These are phyloP conservation scores for Drosophila borborema DNA, from an alignment of 2,888 invertebrate genomes.

Conservation along the genomic window DNA sequence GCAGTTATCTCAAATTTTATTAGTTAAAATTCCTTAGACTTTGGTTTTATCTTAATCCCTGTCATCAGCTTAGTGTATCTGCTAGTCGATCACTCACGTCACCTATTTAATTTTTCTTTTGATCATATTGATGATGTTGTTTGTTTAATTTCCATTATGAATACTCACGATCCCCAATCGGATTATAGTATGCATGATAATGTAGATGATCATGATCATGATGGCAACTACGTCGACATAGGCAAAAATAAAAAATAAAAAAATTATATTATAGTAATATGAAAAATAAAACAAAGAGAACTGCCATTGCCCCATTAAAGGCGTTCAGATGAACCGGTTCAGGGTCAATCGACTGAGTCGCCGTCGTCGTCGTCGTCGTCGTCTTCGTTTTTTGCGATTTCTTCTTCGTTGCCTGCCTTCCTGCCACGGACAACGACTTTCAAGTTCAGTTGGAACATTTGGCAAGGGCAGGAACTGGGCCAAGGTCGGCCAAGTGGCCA, in stretches of 20 bases:
- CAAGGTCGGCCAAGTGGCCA: slow-evolving; percentile 60
- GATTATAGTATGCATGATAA: slow-evolving; percentile 28
- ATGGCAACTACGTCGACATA: slow-evolving; percentile 10
- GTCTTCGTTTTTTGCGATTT: slow-evolving; percentile 5
- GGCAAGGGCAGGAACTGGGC: slow-evolving; percentile 71
- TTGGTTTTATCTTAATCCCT: background rate
- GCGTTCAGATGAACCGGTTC: slow-evolving; percentile 65
- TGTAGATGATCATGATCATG: slow-evolving; percentile 10
- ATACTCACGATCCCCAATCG: slow-evolving; percentile 24
- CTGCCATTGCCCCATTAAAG: slow-evolving; percentile 51
- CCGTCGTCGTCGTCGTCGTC: background rate
- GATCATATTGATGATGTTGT: slow-evolving; percentile 46
- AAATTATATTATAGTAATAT: slow-evolving; percentile 2
- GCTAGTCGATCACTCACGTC: background rate
- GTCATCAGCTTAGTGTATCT: background rate
- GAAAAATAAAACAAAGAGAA: slow-evolving; percentile 27
- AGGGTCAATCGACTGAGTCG: slow-evolving; percentile 57
- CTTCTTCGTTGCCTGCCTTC: slow-evolving; percentile 18
- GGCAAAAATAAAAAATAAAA: background rate
- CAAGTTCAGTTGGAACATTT: slow-evolving; percentile 70
- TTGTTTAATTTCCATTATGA: slow-evolving; percentile 44
- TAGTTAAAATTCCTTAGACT: no score
- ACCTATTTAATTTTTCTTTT: slow-evolving; percentile 7
- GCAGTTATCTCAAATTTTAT: background rate
- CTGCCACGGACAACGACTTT: slow-evolving; percentile 69